Base-by-base conservation (phyloP, 2,888 invertebrate species). In the Ditylenchus weischeri region DNA sequence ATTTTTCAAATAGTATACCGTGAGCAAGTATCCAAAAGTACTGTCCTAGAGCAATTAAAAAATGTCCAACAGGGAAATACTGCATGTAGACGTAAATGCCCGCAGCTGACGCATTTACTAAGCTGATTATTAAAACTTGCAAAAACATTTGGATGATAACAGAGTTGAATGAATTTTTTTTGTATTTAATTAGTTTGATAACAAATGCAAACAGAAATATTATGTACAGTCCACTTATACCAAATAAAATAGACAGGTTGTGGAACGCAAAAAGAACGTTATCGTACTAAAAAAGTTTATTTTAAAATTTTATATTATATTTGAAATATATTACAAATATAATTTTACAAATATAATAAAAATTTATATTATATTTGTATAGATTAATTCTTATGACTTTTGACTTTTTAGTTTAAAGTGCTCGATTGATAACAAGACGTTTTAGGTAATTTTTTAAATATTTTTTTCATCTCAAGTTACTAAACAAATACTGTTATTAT, bases 41-140 rank as follows among this genome's bases (percentile, higher is more conserved):
- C 54, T 54, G 54, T 11, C 54, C 54, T 54, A 54, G 7, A 21
- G 29, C 54, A 54, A 54, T 54, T 29, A 54, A 11, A 29, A 54
- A 54, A 11, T 21, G 11, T 11, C 54, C 29, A 21, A 54, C 54
- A 29, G 21, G 29, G 10, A 54, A 54, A 10, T 54, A 54, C n/a
- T 54, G 54, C 54, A 54, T 54, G 29, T 54, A 54, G 29, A 54
- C 54, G 10, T 54, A 54, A 18, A 54, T 54, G 5, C 54, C 54
- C 2, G 54, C 54, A 29, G 54, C 54, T 11, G 23, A 23, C 11
- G 54, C 54, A 29, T 54, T 54, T 21, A 54, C 54, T 54, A 54
- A 11, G 29, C 54, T 54, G 29, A 54, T 54, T 11, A 54, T n/a
- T 21, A 54, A n/a, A 18, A 54, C 54, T 54, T 54, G 54, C 21